Base-by-base conservation (phyloP, 2,797 vertebrate genomes). In the Cichlasoma orientale region DNA sequence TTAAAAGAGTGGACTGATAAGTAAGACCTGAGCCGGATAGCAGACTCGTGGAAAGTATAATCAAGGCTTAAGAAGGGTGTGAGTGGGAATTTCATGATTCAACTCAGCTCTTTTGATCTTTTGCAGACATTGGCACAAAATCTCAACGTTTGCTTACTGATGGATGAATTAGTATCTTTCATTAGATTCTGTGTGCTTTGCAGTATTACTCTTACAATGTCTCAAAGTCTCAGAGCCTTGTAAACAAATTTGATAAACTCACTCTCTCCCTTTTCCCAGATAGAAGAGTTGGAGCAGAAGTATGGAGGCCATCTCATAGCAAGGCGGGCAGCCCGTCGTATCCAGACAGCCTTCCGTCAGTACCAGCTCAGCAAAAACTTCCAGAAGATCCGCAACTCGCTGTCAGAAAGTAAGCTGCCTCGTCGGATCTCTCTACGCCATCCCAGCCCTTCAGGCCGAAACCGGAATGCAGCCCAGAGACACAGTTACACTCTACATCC, bases 321-420 rank as follows among this genome's bases (percentile, higher is more conserved):
- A 7, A 96, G 98, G 57, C 94, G 97, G 11, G 98, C 98, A 4
- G 98, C 98, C 36, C 98, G 98, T 85, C 98, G 98, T 72, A 99
- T 99, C 88, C 98, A 99, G 93, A 99, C 96, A 0, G 98, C 98
- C 1, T 99, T 99, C 94, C 96, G 98, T 78, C 98, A 99, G 93
- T 99, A 99, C 90, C 98, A 99, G 93, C 97, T 99, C 88, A 99
- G 98, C 95, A 98, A 98, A 94, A 99, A 99, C 95, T 99, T 99
- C 70, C 97, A 99, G 90, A 99, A 99, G 94, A 99, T 99, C 87
- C 97, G 98, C 41, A 99, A 98, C 94, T 99, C 98, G 0, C 95
- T 99, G 68, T 96, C 98, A 5, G 98, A 99, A 92, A 98, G 98
- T 83, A 97, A 98, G 85, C 92, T 98, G 83, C 98, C 98, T 0